Conservation (phyloP, 2,888 invertebrate species). For the Mesorhabditis belari region DNA sequence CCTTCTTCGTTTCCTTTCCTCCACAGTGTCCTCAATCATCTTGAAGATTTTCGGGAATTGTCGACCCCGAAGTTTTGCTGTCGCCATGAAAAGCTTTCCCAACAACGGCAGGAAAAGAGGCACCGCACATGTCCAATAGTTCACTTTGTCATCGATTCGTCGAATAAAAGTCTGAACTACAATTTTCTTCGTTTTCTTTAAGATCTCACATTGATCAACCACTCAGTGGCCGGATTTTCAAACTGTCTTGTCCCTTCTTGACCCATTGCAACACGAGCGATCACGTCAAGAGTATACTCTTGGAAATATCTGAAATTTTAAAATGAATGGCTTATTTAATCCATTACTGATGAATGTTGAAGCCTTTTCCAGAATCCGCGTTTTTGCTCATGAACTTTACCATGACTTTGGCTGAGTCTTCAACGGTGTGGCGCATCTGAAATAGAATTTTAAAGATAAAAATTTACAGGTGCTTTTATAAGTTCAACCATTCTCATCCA, state of each 20-base stretch:
- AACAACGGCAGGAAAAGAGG: neutral
- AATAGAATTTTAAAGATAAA: slow-evolving; percentile 1
- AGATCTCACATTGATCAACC: slow-evolving; percentile 5
- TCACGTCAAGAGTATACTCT: slow-evolving; percentile 31
- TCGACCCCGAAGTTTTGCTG: slow-evolving; percentile 1
- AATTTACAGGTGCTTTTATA: too few species aligned
- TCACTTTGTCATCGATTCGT: neutral
- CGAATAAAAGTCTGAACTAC: neutral
- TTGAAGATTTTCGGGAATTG: slow-evolving; percentile 4
- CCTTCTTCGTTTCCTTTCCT: slow-evolving; percentile 7
- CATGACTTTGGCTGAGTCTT: slow-evolving; percentile 21
- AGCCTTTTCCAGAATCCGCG: slow-evolving; percentile 9
- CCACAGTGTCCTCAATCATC: slow-evolving; percentile 2
- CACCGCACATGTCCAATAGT: neutral
- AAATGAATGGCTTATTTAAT: neutral
- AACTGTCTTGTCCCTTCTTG: slow-evolving; percentile 20
- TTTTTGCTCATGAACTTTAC: slow-evolving; percentile 11
- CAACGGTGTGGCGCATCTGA: slow-evolving; percentile 18
- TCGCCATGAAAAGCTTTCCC: neutral
- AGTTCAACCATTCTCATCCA: too few species aligned
- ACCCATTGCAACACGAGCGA: slow-evolving; percentile 29
- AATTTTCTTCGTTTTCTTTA: neutral
- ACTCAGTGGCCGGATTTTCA: slow-evolving; percentile 10
- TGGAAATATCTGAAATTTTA: slow-evolving; percentile 20
- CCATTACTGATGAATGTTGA: slow-evolving; percentile 19